phyloP scores from a whole-genome alignment of 2,113 vertebrate genomes.

The Scophthalmus maximus region DNA sequence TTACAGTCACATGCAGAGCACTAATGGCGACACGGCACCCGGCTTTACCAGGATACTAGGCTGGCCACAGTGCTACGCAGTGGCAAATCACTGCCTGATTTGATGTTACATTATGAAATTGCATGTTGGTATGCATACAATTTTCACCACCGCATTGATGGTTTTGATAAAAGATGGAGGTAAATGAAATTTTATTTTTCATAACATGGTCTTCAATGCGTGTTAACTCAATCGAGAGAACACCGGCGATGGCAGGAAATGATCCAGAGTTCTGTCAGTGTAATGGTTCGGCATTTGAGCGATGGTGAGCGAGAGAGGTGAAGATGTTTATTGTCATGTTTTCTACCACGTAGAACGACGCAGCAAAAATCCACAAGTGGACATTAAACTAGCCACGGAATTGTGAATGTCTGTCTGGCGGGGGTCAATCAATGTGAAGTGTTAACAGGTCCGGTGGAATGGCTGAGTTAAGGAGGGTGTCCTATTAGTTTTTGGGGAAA shows the following conservation, averaged over 20 bases:
- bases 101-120: slow-evolving; percentile 9
- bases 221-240: slow-evolving; percentile 55
- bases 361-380: slow-evolving; percentile 46
- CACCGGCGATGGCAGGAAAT: slow-evolving; percentile 66
- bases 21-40: slow-evolving; percentile 31
- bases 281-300: slow-evolving; percentile 79
- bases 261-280: slow-evolving; percentile 81
- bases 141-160: too few relatives aligned
- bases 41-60: slow-evolving; percentile 16
- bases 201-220: slow-evolving; percentile 26
- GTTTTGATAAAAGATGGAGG: slow-evolving; percentile 34
- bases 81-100: slow-evolving; percentile 27
- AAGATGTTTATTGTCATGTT: slow-evolving; percentile 56
- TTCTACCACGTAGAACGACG: slow-evolving; percentile 46
- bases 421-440: slow-evolving; percentile 49
- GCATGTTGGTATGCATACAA: slow-evolving; percentile 42
- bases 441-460: slow-evolving; percentile 58
- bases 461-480: slow-evolving; percentile 21
- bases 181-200: slow-evolving; percentile 19
- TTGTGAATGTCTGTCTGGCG: slow-evolving; percentile 41
- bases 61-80: slow-evolving; percentile 43
- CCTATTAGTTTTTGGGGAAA: slow-evolving; percentile 39
- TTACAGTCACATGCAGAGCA: slow-evolving; percentile 34
- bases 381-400: slow-evolving; percentile 57
- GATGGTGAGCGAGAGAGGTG: slow-evolving; percentile 66